Evolutionary conservation across 2,888 invertebrate species (phyloP), one percentile per base, ranked within the genome.

Genomic region (Xestobium rufovillosum): DNA sequence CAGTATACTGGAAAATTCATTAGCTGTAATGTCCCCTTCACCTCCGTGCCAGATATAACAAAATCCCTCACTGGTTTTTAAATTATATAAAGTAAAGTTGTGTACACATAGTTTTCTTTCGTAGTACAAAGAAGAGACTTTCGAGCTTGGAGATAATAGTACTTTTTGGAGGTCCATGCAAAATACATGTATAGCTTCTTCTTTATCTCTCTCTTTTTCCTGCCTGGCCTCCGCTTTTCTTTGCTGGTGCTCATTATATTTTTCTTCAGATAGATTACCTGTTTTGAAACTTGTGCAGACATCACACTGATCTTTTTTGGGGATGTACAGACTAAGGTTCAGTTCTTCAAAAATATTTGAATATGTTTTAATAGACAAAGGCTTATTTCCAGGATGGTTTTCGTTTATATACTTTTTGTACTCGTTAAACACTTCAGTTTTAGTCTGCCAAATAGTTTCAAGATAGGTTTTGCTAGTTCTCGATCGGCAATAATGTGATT

Each of bases 1-100:
- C n/a, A n/a, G n/a, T n/a, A n/a, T n/a, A n/a, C n/a, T n/a, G n/a
- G n/a, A n/a, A n/a, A n/a, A n/a, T n/a, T n/a, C n/a, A n/a, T n/a
- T n/a, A 4, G 23, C 42, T 39, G 9, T n/a, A n/a, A n/a, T n/a
- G n/a, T n/a, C n/a, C n/a, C 46, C 49, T 30, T 49, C 44, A 14
- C 37, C 29, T 31, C 55, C 54, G 31, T 46, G 36, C 51, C 50
- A 55, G 14, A 48, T 26, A 38, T 44, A 56, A 29, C 53, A 54
- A 23, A 17, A 34, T n/a, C 31, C 46, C 17, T 48, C 39, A 3
- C 49, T 31, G 8, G 43, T 44, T 19, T 33, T 39, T n/a, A 55
- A 14, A 39, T 55, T 34, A 36, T 41, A 54, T 30, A 55, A 14
- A 2, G 48, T 54, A 37, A 47, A 53, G 34, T 56, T 53, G 40